phyloP scores from a whole-genome alignment of 2,888 invertebrate species.

The Reticulitermes lucifugus region DNA sequence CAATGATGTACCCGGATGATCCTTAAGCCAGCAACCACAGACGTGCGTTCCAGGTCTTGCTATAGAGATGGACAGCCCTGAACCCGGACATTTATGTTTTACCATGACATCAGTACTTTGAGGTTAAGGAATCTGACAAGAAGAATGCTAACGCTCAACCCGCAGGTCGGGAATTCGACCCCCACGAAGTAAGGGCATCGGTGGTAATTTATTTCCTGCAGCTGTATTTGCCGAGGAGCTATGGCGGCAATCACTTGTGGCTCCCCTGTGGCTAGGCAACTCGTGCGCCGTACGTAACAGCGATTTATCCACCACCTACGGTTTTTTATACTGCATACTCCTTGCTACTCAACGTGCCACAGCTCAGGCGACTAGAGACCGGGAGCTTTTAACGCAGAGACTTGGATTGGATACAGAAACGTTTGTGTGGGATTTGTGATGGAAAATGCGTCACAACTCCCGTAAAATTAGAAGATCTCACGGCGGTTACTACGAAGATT shows the following conservation, averaged over 20 bases:
- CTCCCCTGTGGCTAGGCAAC: conserved; percentile 8
- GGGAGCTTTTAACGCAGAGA: too few species aligned
- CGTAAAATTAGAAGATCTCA: too few species aligned
- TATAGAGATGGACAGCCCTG: neutral
- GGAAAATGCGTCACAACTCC: too few species aligned
- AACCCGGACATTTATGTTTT: neutral
- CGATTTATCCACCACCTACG: neutral
- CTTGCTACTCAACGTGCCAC: too few species aligned
- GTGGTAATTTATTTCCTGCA: neutral
- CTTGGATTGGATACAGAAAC: too few species aligned
- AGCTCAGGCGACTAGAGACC: too few species aligned
- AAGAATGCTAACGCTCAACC: conserved; percentile 1
- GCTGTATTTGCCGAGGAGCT: neutral
- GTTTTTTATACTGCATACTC: too few species aligned
- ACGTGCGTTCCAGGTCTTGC: neutral
- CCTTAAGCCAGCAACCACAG: too few species aligned
- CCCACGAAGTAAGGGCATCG: neutral
- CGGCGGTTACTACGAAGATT: too few species aligned
- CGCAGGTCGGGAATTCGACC: conserved; percentile 6
- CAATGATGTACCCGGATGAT: too few species aligned
- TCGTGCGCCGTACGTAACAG: neutral
- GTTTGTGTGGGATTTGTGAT: too few species aligned
- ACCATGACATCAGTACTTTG: neutral
- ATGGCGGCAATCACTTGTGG: conserved; percentile 6
- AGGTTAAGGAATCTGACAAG: neutral